Evolutionary conservation across 2,888 invertebrate genomes (phyloP).

Genomic region (Uloborus plumipes): DNA sequence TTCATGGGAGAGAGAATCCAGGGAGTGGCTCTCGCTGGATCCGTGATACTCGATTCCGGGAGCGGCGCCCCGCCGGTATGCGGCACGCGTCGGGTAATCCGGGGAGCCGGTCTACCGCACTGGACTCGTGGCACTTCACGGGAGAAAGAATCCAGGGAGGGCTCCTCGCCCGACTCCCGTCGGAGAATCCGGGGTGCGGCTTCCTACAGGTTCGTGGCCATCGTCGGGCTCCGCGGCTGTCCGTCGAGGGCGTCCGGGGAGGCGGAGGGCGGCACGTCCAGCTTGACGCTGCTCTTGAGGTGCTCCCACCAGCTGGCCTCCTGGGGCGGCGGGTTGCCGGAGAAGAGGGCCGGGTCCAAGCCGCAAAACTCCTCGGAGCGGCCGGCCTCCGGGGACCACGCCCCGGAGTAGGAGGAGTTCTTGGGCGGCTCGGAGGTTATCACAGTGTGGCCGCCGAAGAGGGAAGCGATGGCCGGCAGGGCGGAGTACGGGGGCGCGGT

Average conservation of each 20-base stretch:
- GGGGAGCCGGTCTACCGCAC: no score
- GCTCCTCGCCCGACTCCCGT: no score
- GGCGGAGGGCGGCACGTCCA: constrained; percentile 54
- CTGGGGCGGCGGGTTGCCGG: constrained; percentile 22
- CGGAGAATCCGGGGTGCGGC: no score
- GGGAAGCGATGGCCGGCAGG: constrained; percentile 57
- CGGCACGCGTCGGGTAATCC: no score
- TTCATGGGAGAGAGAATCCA: no score
- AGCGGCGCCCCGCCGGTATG: no score
- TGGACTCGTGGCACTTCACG: no score
- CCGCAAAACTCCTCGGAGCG: constrained; percentile 64
- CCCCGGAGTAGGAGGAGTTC: constrained; percentile 44
- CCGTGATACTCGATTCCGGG: no score
- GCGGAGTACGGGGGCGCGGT: constrained; percentile 36
- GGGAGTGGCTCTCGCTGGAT: no score
- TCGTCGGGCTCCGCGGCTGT: constrained; percentile 55
- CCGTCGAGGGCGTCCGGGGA: constrained; percentile 47
- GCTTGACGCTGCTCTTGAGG: constrained; percentile 48
- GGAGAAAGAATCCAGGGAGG: no score
- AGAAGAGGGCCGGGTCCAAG: constrained; percentile 37
- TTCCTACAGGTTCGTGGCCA: no score
- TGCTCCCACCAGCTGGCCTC: constrained; percentile 61
- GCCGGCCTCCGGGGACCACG: constrained; percentile 64
- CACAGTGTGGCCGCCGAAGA: constrained; percentile 64
- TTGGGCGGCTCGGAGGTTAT: constrained; percentile 51